Conservation (phyloP, 2,797 vertebrate genomes). For the Setipinna tenuifilis region DNA sequence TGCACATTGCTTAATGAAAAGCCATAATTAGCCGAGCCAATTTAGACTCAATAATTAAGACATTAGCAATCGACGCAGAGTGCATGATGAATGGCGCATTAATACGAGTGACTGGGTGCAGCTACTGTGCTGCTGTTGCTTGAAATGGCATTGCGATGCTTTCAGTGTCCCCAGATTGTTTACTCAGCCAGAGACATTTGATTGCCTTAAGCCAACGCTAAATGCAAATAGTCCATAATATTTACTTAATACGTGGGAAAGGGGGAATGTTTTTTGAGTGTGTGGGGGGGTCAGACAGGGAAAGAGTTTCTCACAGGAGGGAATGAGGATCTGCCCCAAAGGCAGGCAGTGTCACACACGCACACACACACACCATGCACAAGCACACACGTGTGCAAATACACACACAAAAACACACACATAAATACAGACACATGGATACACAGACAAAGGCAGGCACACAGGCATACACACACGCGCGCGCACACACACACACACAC, state of each 20-base stretch:
- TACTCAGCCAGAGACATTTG: background rate
- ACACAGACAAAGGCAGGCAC: too few species aligned
- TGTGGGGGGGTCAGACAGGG: too few species aligned
- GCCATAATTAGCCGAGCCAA: constrained; percentile 42
- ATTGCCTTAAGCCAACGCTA: background rate
- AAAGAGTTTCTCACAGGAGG: too few species aligned
- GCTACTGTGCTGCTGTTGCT: background rate
- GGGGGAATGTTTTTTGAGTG: background rate
- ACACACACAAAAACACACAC: too few species aligned
- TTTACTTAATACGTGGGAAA: background rate
- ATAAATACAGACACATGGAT: too few species aligned
- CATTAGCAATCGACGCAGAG: constrained; percentile 43
- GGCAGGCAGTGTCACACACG: too few species aligned
- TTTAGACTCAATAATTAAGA: constrained; percentile 45
- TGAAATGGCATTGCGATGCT: background rate
- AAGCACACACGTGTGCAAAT: too few species aligned
- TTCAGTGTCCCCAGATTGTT: background rate
- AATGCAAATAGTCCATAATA: background rate
- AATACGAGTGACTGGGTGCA: background rate
- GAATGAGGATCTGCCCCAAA: too few species aligned
- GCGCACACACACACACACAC: too few species aligned
- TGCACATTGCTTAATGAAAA: constrained; percentile 42
- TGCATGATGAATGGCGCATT: constrained; percentile 34
- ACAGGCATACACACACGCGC: too few species aligned
- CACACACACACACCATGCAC: too few species aligned